These are phyloP conservation scores for Oryzias celebensis DNA, from an alignment of 2,113 vertebrate species.

Conservation along the genomic window DNA sequence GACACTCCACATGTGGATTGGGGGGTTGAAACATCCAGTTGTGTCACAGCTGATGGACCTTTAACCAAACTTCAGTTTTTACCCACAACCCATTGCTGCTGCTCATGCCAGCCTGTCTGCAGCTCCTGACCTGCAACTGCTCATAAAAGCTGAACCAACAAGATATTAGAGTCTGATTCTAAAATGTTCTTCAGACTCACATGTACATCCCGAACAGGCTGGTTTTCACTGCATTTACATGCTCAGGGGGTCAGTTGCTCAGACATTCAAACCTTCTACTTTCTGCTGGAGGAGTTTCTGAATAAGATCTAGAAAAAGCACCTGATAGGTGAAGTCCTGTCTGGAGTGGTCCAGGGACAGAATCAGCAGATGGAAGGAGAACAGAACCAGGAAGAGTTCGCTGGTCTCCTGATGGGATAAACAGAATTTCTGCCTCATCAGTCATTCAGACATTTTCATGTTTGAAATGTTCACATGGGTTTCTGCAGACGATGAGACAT, in stretches of 20 bases:
- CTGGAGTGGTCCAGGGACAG: slow-evolving; percentile 76
- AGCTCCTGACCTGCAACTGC: no score
- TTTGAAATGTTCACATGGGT: neutral
- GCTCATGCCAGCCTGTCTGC: no score
- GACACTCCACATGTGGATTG: no score
- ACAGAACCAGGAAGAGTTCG: slow-evolving; percentile 80
- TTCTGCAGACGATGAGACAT: no score
- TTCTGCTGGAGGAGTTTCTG: neutral
- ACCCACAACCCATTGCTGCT: no score
- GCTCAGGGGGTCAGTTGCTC: neutral
- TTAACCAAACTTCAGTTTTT: no score
- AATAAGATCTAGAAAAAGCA: slow-evolving; percentile 33
- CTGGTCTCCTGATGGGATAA: slow-evolving; percentile 68
- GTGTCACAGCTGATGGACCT: no score
- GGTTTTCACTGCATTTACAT: no score
- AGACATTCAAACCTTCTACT: neutral
- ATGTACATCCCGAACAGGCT: neutral
- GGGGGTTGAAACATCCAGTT: no score
- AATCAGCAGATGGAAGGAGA: slow-evolving; percentile 82
- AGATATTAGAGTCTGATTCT: neutral
- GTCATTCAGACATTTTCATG: neutral
- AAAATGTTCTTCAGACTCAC: neutral
- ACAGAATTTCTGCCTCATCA: neutral
- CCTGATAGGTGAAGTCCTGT: slow-evolving; percentile 79
- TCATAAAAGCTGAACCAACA: no score